A percentile compares a stretch with the other conserved stretches of the same genome.
Evolutionary conservation across 2,888 invertebrate genomes (phyloP).

Genomic region (Chloroclystis v-ata): DNA sequence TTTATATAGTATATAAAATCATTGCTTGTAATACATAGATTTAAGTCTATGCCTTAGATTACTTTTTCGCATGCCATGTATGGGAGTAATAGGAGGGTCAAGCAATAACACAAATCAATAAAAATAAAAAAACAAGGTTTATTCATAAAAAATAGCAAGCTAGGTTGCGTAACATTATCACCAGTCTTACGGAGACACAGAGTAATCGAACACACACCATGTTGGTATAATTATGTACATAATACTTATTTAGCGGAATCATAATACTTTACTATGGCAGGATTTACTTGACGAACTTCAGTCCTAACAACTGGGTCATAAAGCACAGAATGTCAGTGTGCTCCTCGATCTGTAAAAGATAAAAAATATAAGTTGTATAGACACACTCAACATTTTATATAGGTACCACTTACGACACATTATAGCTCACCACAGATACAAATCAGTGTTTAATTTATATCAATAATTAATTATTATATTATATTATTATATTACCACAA

Average conservation of each 20-base stretch:
- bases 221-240: constrained; percentile 59
- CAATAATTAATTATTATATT: too few relatives aligned
- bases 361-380: constrained; percentile 28
- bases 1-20: too few relatives aligned
- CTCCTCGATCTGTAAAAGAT: constrained; percentile 89
- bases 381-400: too few relatives aligned
- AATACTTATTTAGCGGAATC: constrained; percentile 50
- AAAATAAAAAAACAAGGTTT: constrained; percentile 73
- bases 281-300: constrained; percentile 75
- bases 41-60: too few relatives aligned
- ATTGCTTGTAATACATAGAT: constrained; percentile 74
- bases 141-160: constrained; percentile 64
- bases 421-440: too few relatives aligned
- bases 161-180: constrained; percentile 72
- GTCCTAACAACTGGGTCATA: constrained; percentile 83
- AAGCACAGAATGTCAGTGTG: constrained; percentile 93
- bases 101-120: constrained; percentile 25
- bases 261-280: constrained; percentile 41
- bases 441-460: too few relatives aligned
- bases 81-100: too few relatives aligned
- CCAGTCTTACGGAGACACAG: constrained; percentile 50
- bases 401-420: too few relatives aligned
- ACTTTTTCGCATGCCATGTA: too few relatives aligned
- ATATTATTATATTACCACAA: too few relatives aligned
- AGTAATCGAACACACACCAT: constrained; percentile 62